These are phyloP conservation scores for Zosterops hypoxanthus DNA, from an alignment of 2,113 vertebrate species.

Conservation along the genomic window DNA sequence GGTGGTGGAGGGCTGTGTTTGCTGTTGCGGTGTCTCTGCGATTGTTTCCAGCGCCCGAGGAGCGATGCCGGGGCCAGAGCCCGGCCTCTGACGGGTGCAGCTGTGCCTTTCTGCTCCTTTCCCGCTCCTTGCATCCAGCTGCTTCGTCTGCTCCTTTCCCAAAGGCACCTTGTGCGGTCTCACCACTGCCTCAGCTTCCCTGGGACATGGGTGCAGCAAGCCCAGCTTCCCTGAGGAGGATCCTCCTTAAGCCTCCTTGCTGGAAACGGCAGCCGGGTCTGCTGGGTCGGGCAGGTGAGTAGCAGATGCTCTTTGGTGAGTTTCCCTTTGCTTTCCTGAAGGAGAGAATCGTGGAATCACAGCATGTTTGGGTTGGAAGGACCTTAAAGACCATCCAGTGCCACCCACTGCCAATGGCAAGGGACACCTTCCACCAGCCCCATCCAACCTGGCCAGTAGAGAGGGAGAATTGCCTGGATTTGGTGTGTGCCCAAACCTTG, in stretches of 20 bases:
- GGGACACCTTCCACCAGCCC: background rate
- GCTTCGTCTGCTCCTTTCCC: background rate
- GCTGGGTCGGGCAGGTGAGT: background rate
- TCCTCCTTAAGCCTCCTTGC: background rate
- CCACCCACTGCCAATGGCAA: background rate
- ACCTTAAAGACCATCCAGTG: background rate
- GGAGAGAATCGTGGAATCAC: background rate
- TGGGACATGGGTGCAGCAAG: background rate
- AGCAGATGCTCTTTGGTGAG: background rate
- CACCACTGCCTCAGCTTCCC: background rate
- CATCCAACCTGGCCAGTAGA: background rate
- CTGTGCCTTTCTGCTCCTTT: background rate
- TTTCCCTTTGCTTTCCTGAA: background rate
- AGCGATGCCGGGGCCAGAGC: fast-evolving
- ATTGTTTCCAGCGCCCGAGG: background rate
- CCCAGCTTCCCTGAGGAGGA: background rate
- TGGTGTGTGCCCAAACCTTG: background rate
- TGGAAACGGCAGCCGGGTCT: background rate
- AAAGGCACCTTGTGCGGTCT: background rate
- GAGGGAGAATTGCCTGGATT: background rate
- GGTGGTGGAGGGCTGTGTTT: background rate
- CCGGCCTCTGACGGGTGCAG: background rate
- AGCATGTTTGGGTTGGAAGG: background rate
- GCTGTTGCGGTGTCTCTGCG: background rate
- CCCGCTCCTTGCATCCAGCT: background rate